Conservation (phyloP, 2,797 vertebrate species). For the Rhinatrema bivittatum region DNA sequence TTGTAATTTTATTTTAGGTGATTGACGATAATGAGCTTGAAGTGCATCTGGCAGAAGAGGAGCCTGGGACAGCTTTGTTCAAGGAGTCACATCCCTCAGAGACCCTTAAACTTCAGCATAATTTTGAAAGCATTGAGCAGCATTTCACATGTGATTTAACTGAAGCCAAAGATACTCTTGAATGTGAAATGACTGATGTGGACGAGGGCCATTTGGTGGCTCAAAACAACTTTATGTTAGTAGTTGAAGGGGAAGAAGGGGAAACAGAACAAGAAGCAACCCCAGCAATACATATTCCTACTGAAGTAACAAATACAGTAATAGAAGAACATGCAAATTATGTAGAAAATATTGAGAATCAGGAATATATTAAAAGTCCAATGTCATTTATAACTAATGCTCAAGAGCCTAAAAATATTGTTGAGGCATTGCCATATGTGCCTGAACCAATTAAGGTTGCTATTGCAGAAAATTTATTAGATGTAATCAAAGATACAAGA, state of each 20-base stretch:
- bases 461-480: slow-evolving; percentile 57
- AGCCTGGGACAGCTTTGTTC: slow-evolving; percentile 45
- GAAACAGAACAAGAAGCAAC: slow-evolving; percentile 35
- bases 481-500: slow-evolving; percentile 58
- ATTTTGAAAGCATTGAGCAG: slow-evolving; percentile 50
- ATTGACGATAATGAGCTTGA: no score
- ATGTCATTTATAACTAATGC: slow-evolving; percentile 33
- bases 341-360: slow-evolving; percentile 3
- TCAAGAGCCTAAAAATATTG: slow-evolving; percentile 36
- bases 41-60: slow-evolving; percentile 63
- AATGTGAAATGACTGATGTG: slow-evolving; percentile 40
- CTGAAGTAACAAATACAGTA: slow-evolving; percentile 1
- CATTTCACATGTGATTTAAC: slow-evolving; percentile 47
- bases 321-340: slow-evolving; percentile 5
- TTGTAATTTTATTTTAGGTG: slow-evolving; percentile 42
- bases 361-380: slow-evolving; percentile 19
- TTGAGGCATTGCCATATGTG: slow-evolving; percentile 50
- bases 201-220: slow-evolving; percentile 51
- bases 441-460: slow-evolving; percentile 57
- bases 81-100: slow-evolving; percentile 61
- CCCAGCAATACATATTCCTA: slow-evolving; percentile 3
- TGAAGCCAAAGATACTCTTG: slow-evolving; percentile 44
- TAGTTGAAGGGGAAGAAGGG: slow-evolving; percentile 77
- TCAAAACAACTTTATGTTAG: slow-evolving; percentile 71
- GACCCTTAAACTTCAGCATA: slow-evolving; percentile 59